phyloP scores from a whole-genome alignment of 1,140 invertebrate genomes.

The Ditylenchus dipsaci region DNA sequence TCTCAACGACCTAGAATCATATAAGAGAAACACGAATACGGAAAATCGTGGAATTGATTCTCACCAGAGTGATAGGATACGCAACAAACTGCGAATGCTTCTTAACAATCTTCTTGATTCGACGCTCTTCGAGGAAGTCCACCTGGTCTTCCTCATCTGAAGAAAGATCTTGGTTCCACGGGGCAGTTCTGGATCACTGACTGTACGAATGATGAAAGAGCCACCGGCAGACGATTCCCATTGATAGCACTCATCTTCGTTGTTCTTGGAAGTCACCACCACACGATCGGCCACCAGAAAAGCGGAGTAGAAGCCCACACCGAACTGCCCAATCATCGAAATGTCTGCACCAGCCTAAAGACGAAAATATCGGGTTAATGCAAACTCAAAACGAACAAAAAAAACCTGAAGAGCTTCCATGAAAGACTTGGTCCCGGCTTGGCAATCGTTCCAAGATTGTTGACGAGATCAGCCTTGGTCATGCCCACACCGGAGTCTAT shows the following conservation, averaged over 20 bases:
- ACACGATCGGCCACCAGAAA: slow-evolving; percentile 90
- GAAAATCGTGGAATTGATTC: too few species aligned
- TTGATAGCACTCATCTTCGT: slow-evolving; percentile 77
- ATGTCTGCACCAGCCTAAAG: slow-evolving; percentile 85
- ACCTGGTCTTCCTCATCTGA: slow-evolving; percentile 81
- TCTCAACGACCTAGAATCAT: slow-evolving; percentile 67
- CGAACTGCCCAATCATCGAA: slow-evolving; percentile 94
- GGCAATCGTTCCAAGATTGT: slow-evolving; percentile 90
- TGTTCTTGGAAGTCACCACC: slow-evolving; percentile 86
- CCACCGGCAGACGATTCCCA: slow-evolving; percentile 91
- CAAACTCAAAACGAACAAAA: too few species aligned
- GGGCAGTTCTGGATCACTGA: slow-evolving; percentile 70
- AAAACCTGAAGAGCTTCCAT: slow-evolving; percentile 75
- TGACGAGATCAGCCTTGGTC: slow-evolving; percentile 90
- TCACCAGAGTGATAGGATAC: slow-evolving; percentile 84
- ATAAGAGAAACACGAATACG: not conserved
- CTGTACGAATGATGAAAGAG: slow-evolving; percentile 76
- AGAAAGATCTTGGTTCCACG: slow-evolving; percentile 84
- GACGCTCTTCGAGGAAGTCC: slow-evolving; percentile 84
- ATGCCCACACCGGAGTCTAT: slow-evolving; percentile 85
- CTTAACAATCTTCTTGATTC: slow-evolving; percentile 93
- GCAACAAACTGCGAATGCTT: slow-evolving; percentile 99
- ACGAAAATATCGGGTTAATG: too few species aligned
- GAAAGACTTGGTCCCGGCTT: slow-evolving; percentile 93
- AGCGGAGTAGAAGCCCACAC: slow-evolving; percentile 95